A percentile compares a stretch with the other conserved stretches of the same genome.
phyloP scores from a whole-genome alignment of 2,797 vertebrate genomes.

The Acropternis orthonyx region DNA sequence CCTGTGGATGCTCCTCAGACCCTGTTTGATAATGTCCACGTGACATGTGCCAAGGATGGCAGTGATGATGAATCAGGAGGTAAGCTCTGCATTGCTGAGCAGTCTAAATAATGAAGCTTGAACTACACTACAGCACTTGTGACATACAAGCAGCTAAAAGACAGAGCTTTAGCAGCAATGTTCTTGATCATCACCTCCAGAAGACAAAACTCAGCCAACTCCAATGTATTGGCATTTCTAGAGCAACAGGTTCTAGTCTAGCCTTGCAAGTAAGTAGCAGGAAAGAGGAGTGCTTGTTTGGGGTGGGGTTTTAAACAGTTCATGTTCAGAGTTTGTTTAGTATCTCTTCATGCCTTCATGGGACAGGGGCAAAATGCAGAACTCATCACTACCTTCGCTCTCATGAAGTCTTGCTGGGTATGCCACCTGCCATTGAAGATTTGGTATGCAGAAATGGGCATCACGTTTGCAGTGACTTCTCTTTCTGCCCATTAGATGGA shows the following conservation, averaged over 20 bases:
- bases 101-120: background rate
- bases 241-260: background rate
- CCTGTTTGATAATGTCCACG: background rate
- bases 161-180: background rate
- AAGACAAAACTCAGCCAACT: background rate
- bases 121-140: background rate
- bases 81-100: background rate
- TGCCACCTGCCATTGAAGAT: background rate
- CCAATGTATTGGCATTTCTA: background rate
- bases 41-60: background rate
- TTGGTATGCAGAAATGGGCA: background rate
- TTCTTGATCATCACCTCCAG: background rate
- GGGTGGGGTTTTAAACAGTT: background rate
- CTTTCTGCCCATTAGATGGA: background rate
- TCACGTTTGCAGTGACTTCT: background rate
- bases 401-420: background rate
- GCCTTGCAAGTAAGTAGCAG: background rate
- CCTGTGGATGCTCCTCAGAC: background rate
- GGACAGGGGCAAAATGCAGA: background rate
- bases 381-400: background rate
- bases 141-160: background rate
- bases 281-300: background rate
- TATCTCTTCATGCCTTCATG: background rate
- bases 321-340: background rate
- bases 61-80: background rate